Conservation (phyloP, 2,797 vertebrate genomes). For the Pachyuromys duprasi region DNA sequence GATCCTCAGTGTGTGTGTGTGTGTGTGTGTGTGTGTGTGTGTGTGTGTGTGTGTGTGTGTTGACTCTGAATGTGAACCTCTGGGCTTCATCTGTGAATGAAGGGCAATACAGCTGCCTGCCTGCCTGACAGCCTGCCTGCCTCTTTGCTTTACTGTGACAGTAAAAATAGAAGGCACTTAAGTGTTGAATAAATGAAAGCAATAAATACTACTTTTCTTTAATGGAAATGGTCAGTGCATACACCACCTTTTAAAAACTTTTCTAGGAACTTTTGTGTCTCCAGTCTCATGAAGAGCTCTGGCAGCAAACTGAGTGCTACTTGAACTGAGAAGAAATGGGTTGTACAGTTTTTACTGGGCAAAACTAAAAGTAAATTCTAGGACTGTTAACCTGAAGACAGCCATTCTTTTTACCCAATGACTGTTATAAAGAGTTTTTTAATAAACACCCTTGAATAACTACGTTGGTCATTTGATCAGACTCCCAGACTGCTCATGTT, state of each 20-base stretch:
- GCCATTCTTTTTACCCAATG: background rate
- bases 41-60: background rate
- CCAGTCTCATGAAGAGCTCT: background rate
- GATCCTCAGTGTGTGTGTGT: background rate
- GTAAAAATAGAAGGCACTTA: constrained; percentile 28
- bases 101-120: background rate
- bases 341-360: background rate
- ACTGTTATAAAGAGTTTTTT: constrained; percentile 8
- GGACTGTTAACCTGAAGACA: background rate
- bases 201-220: constrained; percentile 21
- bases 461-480: constrained; percentile 27
- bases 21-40: background rate
- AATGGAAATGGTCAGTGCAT: constrained; percentile 12
- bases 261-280: constrained; percentile 16
- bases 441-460: constrained; percentile 14
- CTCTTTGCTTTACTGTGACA: background rate
- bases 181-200: background rate
- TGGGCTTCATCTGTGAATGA: constrained; percentile 11
- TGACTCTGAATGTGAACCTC: background rate
- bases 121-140: background rate
- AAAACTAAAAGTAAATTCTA: constrained; percentile 25
- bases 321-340: background rate
- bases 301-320: background rate
- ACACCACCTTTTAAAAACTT: constrained; percentile 1
- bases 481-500: constrained; percentile 2